phyloP scores from a whole-genome alignment of 1,140 invertebrate species.

The Druon quercuslanigerum region DNA sequence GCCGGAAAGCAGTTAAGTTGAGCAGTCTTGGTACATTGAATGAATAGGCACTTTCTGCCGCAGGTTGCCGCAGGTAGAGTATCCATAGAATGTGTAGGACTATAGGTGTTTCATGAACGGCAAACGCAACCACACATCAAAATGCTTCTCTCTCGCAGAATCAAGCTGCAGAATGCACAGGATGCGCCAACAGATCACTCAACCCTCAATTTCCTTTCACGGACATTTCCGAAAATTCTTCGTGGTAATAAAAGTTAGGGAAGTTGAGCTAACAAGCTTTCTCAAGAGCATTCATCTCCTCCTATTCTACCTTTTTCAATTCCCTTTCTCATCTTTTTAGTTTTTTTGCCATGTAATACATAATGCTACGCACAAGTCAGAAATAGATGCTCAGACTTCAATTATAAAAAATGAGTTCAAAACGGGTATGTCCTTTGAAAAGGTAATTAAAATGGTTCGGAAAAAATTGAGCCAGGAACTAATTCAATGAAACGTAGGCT shows the following conservation, averaged over 20 bases:
- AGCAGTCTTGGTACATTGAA: not conserved
- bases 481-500: too few relatives aligned
- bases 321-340: not conserved
- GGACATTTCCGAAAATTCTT: not conserved
- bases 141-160: slow-evolving; percentile 2
- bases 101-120: slow-evolving; percentile 18
- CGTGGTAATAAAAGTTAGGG: not conserved
- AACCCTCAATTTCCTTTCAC: slow-evolving; percentile 27
- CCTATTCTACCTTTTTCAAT: not conserved
- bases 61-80: not conserved
- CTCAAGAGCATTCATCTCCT: not conserved
- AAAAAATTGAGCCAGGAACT: too few relatives aligned
- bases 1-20: not conserved
- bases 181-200: not conserved
- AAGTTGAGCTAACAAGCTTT: slow-evolving; percentile 19
- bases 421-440: too few relatives aligned
- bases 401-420: too few relatives aligned
- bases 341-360: not conserved
- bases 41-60: slow-evolving; percentile 21
- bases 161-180: too few relatives aligned
- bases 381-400: too few relatives aligned
- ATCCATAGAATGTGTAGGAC: too few relatives aligned
- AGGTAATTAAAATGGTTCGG: too few relatives aligned
- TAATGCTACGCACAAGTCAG: too few relatives aligned
- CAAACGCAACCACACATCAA: not conserved